phyloP scores from a whole-genome alignment of 1,140 invertebrate species.

The Psix sp. region DNA sequence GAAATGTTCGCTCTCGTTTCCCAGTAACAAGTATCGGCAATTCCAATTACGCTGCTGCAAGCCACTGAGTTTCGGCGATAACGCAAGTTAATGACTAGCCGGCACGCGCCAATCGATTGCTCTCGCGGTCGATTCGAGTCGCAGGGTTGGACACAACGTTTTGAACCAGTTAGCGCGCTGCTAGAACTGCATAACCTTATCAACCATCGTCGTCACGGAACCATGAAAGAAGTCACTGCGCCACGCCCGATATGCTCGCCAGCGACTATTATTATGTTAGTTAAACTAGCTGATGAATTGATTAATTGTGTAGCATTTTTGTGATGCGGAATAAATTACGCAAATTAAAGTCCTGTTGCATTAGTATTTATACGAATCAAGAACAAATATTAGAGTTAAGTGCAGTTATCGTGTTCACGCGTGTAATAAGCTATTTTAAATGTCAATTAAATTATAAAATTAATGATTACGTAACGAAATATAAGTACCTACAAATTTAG shows the following conservation, averaged over 20 bases:
- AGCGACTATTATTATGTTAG: conserved; percentile 26
- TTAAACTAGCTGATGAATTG: conserved; percentile 29
- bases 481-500: too few species aligned
- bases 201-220: conserved; percentile 48
- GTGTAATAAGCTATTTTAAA: too few species aligned
- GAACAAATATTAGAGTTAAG: too few species aligned
- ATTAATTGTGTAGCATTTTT: conserved; percentile 36
- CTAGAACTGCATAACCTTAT: conserved; percentile 27
- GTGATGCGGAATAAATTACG: not conserved
- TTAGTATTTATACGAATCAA: conserved; percentile 3
- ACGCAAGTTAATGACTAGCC: conserved; percentile 59
- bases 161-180: conserved; percentile 47
- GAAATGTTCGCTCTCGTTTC: not conserved
- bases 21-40: conserved; percentile 42
- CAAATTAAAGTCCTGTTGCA: not conserved
- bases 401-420: too few species aligned
- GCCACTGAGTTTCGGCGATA: conserved; percentile 52
- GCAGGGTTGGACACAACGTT: conserved; percentile 37
- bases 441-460: too few species aligned
- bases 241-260: conserved; percentile 22
- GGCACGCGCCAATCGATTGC: conserved; percentile 60
- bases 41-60: conserved; percentile 41
- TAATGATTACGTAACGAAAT: too few species aligned
- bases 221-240: conserved; percentile 42
- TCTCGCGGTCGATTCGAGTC: conserved; percentile 49